These are phyloP conservation scores for Seira sanloemensis DNA, from an alignment of 2,888 invertebrate genomes.

Conservation along the genomic window DNA sequence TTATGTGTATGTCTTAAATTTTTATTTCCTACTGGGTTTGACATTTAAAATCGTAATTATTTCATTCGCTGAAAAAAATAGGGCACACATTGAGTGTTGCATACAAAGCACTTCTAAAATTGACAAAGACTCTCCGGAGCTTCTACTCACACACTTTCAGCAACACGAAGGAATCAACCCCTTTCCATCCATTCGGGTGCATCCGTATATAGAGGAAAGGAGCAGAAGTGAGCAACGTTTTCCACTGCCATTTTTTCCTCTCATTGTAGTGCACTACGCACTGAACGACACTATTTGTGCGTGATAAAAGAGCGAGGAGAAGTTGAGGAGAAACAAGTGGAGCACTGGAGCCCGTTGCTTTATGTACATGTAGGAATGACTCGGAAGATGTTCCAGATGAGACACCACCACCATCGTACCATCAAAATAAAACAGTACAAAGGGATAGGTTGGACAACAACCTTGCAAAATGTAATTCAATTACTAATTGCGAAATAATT, in stretches of 20 bases:
- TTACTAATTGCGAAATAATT: background rate
- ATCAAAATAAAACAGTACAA: background rate
- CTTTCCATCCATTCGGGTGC: constrained; percentile 39
- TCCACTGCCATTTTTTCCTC: background rate
- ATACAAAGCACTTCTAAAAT: no score
- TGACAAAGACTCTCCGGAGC: constrained; percentile 40
- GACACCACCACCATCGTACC: background rate
- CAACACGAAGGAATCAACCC: constrained; percentile 42
- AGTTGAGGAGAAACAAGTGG: constrained; percentile 23
- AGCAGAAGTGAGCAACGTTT: constrained; percentile 18
- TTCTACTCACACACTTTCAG: constrained; percentile 3
- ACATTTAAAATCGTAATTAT: no score
- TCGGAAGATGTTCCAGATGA: background rate
- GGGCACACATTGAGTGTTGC: no score
- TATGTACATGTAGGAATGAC: constrained; percentile 30
- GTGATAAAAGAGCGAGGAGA: constrained; percentile 11
- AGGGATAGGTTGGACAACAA: background rate
- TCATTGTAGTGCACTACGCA: background rate
- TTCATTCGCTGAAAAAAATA: no score
- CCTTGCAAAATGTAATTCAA: background rate
- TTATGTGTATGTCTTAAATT: no score
- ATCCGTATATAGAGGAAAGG: constrained; percentile 40
- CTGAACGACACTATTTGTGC: constrained; percentile 10
- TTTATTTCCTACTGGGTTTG: no score
- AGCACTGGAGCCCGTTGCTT: constrained; percentile 28